Percentiles rank a stretch among this genome's conserved stretches.
phyloP scores from a whole-genome alignment of 2,113 vertebrate genomes.

The Antechinus stuartii region DNA sequence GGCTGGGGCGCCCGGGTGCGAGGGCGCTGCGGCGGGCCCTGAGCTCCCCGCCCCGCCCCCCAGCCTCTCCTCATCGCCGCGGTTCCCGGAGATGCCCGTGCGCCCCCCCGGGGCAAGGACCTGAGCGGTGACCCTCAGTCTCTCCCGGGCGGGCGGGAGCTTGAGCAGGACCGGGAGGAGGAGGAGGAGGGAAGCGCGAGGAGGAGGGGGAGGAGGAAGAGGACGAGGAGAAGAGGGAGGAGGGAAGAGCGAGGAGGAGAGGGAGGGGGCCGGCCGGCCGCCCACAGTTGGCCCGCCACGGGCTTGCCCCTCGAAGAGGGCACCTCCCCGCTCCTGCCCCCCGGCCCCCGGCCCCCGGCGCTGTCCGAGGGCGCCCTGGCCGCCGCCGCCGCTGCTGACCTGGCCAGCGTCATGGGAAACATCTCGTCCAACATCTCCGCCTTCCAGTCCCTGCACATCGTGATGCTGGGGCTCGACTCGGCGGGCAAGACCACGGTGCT shows the following conservation, averaged over 20 bases:
- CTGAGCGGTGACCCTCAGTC: background rate
- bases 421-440: constrained; percentile 97
- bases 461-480: constrained; percentile 97
- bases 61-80: too few species aligned
- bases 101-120: background rate
- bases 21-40: constrained; percentile 47
- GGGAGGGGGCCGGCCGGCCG: background rate
- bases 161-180: background rate
- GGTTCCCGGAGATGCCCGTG: background rate
- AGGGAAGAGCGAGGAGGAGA: background rate
- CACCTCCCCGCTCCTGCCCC: constrained; percentile 5
- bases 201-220: background rate
- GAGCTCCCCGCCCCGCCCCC: background rate
- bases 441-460: constrained; percentile 98
- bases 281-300: too few species aligned
- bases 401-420: constrained; percentile 90
- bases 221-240: background rate
- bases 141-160: background rate
- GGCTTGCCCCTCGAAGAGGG: too few species aligned
- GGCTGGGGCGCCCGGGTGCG: constrained; percentile 1
- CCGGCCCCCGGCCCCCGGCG: constrained; percentile 74
- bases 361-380: constrained; percentile 64
- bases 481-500: constrained; percentile 97
- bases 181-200: background rate
- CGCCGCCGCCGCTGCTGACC: background rate